Evolutionary conservation across 2,113 vertebrate species (phyloP), one percentile per base, ranked within the genome.

Genomic region (Galemys pyrenaicus): DNA sequence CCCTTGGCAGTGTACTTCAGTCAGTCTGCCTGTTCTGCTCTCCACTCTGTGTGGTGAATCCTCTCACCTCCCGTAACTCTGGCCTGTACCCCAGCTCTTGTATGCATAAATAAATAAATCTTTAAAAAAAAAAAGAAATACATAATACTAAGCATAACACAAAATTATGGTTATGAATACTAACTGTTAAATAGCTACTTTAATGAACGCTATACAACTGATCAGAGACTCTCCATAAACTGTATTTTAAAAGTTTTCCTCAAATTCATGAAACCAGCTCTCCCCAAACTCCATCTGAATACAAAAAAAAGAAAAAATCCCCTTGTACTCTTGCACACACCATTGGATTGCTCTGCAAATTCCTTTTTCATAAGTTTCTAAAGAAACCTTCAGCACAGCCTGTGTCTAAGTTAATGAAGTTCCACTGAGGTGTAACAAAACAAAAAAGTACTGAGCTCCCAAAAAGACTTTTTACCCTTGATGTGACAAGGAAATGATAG

Each of bases 401-500:
- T 56, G 64, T 44, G 35, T 56, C 37, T 79, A 87, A 54, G 74
- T 92, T 79, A 94, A 89, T 77, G 20, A 88, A 82, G 64, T 90
- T 80, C 24, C 30, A 62, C 28, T 37, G 35, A 26, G 37, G 39
- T 3, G 3, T 73, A 71, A 79, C 49, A 83, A 75, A 58, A 30
- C 15, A 54, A 75, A 78, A 82, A 95, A 71, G n/a, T 19, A 70
- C 3, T 64, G 10, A 79, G 68, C 35, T 73, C 58, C 84, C 56
- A 39, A 37, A 92, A 92, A 93, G 75, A 74, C 32, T 77, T 93
- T 85, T 82, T 60, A 89, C 6, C 62, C n/a, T 73, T 35, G n/a
- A 92, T 54, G 3, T 51, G 22, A 10, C 9, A 49, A 32, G 51
- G 30, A 84, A 91, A 26, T 84, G 65, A 71, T 4, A 54, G 6